Evolutionary conservation across 1,140 invertebrate genomes (phyloP).

Genomic region (Choristoneura fumiferana): DNA sequence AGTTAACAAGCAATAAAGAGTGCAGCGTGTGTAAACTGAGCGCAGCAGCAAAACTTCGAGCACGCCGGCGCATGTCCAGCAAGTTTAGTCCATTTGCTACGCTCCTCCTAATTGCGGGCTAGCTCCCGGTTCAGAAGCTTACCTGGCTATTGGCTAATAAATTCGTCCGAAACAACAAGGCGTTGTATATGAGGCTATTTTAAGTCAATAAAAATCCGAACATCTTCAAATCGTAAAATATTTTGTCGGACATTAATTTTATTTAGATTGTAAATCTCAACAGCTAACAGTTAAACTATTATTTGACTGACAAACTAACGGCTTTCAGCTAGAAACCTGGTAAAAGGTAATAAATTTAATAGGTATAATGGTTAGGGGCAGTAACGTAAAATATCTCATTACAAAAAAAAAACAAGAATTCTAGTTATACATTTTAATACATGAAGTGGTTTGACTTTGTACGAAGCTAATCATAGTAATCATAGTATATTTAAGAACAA

Average conservation of each 20-base stretch:
- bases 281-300: not conserved
- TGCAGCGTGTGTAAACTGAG: not conserved
- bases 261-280: not conserved
- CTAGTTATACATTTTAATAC: too few species aligned
- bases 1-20: too few species aligned
- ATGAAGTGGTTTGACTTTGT: too few species aligned
- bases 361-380: too few species aligned
- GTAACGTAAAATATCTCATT: too few species aligned
- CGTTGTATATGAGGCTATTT: not conserved
- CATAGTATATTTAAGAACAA: too few species aligned
- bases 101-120: constrained; percentile 13
- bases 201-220: not conserved
- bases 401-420: too few species aligned
- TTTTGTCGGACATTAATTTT: constrained; percentile 1
- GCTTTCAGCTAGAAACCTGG: not conserved
- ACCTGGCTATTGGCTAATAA: not conserved
- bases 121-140: constrained; percentile 8
- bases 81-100: constrained; percentile 3
- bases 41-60: not conserved
- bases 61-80: constrained; percentile 4
- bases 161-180: not conserved
- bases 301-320: not conserved
- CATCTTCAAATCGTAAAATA: not conserved
- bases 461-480: too few species aligned
- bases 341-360: not conserved